Evolutionary conservation across 2,888 invertebrate species (phyloP).

Genomic region (Allygus modestus): DNA sequence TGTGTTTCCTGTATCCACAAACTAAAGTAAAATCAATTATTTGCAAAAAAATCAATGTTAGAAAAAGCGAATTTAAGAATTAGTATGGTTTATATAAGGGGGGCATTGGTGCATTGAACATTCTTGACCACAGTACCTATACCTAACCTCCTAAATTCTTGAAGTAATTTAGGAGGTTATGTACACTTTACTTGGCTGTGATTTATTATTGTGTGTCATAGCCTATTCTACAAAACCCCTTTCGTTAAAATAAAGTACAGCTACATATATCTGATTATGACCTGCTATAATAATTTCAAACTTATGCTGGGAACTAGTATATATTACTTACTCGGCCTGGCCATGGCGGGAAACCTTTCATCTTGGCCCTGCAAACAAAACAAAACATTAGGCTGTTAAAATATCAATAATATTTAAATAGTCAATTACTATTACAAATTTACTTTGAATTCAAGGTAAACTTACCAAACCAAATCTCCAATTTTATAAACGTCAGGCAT

Average conservation of each 20-base stretch:
- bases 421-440: no score
- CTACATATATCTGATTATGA: no score
- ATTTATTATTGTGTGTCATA: background rate
- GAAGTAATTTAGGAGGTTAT: background rate
- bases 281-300: no score
- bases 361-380: slow-evolving; percentile 92
- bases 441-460: slow-evolving; percentile 69
- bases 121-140: no score
- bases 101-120: no score
- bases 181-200: background rate
- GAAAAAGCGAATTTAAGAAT: no score
- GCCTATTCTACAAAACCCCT: no score
- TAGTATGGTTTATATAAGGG: no score
- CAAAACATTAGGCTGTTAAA: slow-evolving; percentile 68
- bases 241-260: no score
- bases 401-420: slow-evolving; percentile 11
- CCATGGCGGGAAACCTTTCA: slow-evolving; percentile 98
- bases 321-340: slow-evolving; percentile 93
- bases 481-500: slow-evolving; percentile 81
- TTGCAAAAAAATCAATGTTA: no score
- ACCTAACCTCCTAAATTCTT: background rate
- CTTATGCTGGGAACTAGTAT: background rate
- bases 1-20: no score
- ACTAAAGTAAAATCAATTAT: no score
- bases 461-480: slow-evolving; percentile 85